phyloP scores from a whole-genome alignment of 2,113 vertebrate species.

The Cercopithecus mona region DNA sequence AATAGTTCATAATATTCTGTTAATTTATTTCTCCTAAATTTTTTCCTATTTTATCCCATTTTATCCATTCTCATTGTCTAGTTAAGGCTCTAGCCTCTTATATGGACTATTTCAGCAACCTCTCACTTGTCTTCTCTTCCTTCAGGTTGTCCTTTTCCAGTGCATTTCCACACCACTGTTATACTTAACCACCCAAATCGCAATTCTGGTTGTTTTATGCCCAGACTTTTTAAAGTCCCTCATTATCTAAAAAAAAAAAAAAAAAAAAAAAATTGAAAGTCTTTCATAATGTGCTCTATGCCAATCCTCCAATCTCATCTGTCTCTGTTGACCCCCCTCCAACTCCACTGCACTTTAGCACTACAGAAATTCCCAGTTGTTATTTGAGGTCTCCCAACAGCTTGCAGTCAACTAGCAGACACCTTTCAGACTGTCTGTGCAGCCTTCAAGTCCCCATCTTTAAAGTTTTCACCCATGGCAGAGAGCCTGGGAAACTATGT shows the following conservation, averaged over 20 bases:
- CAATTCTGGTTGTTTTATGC: not conserved
- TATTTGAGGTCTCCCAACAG: not conserved
- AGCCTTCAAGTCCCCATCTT: not conserved
- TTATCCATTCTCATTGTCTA: not conserved
- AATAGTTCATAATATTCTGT: not conserved
- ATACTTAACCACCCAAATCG: not conserved
- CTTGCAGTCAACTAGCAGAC: not conserved
- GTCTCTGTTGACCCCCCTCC: not conserved
- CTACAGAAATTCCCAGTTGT: not conserved
- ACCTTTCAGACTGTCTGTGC: not conserved
- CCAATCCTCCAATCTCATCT: not conserved
- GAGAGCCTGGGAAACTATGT: not conserved
- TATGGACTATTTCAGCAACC: not conserved
- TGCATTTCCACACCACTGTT: not conserved
- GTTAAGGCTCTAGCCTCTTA: not conserved
- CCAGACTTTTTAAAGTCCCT: not conserved
- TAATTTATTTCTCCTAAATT: not conserved
- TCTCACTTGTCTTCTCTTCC: not conserved
- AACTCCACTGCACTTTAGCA: not conserved
- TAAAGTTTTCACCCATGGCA: not conserved
- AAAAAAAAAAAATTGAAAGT: not conserved
- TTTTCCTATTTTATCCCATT: not conserved
- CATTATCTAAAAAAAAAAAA: not conserved
- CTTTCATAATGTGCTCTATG: not conserved
- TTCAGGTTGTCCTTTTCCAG: not conserved